Percentiles rank a stretch among this genome's conserved stretches.
phyloP scores from a whole-genome alignment of 2,797 vertebrate genomes.

The Dicrostonyx torquatus region DNA sequence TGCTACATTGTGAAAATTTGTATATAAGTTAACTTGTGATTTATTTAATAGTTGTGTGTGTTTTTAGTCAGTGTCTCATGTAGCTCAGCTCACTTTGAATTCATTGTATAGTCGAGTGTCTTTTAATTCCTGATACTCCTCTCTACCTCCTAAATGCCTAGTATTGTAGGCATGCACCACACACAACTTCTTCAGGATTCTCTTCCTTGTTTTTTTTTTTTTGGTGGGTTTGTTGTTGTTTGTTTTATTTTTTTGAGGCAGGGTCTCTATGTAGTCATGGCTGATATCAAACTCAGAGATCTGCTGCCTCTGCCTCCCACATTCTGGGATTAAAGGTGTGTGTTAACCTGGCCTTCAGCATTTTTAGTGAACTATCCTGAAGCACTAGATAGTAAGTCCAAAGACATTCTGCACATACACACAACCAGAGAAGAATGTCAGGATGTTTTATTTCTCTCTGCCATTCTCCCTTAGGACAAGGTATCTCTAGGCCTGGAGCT shows the following conservation, averaged over 20 bases:
- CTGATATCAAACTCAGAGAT: background rate
- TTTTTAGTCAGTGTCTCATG: background rate
- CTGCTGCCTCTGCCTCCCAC: background rate
- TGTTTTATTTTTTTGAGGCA: background rate
- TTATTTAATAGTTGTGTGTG: background rate
- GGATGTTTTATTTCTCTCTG: background rate
- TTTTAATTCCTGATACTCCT: background rate
- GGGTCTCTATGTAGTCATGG: background rate
- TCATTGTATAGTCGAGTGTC: background rate
- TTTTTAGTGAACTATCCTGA: background rate
- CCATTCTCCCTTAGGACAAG: background rate
- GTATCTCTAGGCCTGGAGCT: background rate
- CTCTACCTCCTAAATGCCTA: background rate
- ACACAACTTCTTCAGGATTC: background rate
- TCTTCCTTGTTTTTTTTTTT: background rate
- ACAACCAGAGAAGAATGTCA: background rate
- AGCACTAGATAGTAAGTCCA: background rate
- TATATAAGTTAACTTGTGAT: background rate
- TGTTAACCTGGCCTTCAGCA: background rate
- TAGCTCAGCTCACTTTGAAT: background rate
- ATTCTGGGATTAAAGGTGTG: background rate
- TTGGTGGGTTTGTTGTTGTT: background rate
- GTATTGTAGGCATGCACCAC: background rate
- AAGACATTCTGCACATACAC: background rate
- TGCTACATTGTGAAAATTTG: conserved; percentile 36